Percentiles rank a stretch among this genome's conserved stretches.
phyloP scores from a whole-genome alignment of 2,888 invertebrate genomes.

The Polyploca ridens region DNA sequence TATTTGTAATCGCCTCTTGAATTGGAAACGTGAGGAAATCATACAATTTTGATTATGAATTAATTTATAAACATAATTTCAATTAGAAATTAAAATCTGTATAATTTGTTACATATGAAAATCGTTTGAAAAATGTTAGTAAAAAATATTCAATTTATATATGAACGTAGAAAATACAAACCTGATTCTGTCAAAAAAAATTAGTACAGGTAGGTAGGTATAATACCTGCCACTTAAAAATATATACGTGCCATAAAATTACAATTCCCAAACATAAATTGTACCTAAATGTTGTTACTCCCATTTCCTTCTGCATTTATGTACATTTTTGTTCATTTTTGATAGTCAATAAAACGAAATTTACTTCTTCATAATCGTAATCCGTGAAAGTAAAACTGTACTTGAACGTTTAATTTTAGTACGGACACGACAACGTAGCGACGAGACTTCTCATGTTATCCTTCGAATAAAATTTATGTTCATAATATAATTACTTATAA shows the following conservation, averaged over 20 bases:
- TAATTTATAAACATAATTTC: neutral
- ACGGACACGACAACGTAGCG: constrained; percentile 17
- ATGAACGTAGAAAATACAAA: no score
- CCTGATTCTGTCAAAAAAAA: neutral
- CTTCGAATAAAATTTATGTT: constrained; percentile 19
- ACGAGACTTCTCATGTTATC: constrained; percentile 18
- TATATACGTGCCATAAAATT: neutral
- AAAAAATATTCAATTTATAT: no score
- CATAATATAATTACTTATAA: constrained; percentile 22
- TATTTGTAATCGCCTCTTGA: constrained; percentile 56
- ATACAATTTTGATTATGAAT: neutral
- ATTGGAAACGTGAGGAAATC: constrained; percentile 60
- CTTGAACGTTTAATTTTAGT: neutral
- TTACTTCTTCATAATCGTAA: constrained; percentile 12
- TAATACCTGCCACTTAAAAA: neutral
- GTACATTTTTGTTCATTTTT: constrained; percentile 3
- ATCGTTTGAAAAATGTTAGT: no score
- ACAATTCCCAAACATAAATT: constrained; percentile 6
- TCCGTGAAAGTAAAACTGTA: constrained; percentile 3
- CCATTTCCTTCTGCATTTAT: neutral
- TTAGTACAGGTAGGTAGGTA: neutral
- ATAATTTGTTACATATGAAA: neutral
- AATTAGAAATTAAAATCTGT: neutral
- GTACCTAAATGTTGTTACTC: neutral
- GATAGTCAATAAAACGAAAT: constrained; percentile 4